Percentiles rank a stretch among this genome's conserved stretches.
Evolutionary conservation across 2,797 vertebrate genomes (phyloP).

Genomic region (Anabacerthia variegaticeps): DNA sequence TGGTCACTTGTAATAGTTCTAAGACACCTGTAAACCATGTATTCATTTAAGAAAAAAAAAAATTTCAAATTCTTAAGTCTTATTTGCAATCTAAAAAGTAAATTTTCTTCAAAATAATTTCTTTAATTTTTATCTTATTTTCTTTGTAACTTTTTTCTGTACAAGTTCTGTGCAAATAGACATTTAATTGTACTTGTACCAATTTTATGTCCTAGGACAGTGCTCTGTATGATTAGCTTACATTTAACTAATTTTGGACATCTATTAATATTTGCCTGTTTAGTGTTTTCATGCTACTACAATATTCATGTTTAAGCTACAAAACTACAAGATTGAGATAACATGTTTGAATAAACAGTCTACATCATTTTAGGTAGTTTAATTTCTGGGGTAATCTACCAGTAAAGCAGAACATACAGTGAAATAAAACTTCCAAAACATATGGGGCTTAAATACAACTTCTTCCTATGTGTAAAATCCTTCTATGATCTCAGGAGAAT

Average conservation of each 20-base stretch:
- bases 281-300: neutral
- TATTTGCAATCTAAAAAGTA: neutral
- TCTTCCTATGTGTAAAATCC: neutral
- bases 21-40: neutral
- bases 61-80: neutral
- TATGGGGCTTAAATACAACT: neutral
- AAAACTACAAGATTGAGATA: neutral
- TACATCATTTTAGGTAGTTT: neutral
- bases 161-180: neutral
- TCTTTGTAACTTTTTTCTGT: neutral
- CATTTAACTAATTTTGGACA: neutral
- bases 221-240: neutral
- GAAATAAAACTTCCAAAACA: neutral
- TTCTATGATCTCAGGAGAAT: neutral
- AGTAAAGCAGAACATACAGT: neutral
- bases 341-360: neutral
- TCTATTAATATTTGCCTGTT: neutral
- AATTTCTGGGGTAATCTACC: neutral
- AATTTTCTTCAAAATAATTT: neutral
- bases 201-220: neutral
- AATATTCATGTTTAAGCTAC: neutral
- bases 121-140: neutral
- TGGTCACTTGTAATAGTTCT: neutral
- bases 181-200: neutral
- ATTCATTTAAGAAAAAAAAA: neutral